Conservation (phyloP, 1,140 invertebrate species). For the Phthorimaea operculella region DNA sequence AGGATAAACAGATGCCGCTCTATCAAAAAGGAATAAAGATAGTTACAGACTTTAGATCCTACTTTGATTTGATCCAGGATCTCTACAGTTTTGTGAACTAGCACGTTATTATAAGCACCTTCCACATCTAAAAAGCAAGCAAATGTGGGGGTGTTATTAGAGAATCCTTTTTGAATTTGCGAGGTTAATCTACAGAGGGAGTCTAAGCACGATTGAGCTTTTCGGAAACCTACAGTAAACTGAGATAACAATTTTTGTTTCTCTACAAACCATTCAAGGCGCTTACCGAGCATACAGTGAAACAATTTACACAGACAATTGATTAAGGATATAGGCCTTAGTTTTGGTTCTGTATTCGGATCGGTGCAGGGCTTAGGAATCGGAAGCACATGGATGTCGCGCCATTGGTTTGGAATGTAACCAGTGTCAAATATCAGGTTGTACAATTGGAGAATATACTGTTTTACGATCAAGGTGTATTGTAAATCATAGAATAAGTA, state of each 20-base stretch:
- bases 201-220: background rate
- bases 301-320: slow-evolving; percentile 15
- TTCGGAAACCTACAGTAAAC: background rate
- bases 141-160: background rate
- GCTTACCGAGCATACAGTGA: slow-evolving; percentile 11
- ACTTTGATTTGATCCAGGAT: background rate
- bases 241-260: background rate
- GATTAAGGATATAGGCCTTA: slow-evolving; percentile 14
- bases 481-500: slow-evolving; percentile 15
- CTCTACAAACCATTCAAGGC: slow-evolving; percentile 13
- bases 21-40: background rate
- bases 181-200: background rate
- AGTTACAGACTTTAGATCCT: background rate
- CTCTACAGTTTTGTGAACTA: background rate
- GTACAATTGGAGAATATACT: background rate
- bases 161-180: background rate
- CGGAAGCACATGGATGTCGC: background rate
- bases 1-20: background rate
- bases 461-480: background rate
- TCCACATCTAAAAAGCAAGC: background rate
- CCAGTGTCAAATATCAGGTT: background rate
- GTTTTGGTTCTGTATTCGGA: background rate
- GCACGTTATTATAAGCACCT: background rate
- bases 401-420: background rate
- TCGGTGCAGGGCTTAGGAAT: background rate